Conservation (phyloP, 2,113 vertebrate species). For the Dascyllus trimaculatus region DNA sequence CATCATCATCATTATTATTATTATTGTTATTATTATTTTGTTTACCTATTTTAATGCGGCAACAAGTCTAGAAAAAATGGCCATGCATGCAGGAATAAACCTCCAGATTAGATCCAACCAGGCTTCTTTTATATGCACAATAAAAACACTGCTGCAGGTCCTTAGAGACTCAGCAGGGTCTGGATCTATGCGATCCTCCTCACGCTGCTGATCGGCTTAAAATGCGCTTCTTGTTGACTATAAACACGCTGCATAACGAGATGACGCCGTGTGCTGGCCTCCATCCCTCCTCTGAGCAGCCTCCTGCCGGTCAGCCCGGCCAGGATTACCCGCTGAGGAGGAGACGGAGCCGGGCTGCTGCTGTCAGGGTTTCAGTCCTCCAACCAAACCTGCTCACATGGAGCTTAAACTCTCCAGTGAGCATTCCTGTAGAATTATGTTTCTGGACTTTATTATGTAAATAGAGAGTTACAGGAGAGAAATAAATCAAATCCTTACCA, state of each 20-base stretch:
- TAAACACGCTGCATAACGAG: conserved; percentile 27
- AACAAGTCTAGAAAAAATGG: conserved; percentile 10
- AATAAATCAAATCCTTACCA: too few species aligned
- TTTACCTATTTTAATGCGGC: neutral
- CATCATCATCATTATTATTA: too few species aligned
- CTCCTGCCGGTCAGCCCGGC: neutral
- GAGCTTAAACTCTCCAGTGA: too few species aligned
- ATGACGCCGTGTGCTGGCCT: conserved; percentile 39
- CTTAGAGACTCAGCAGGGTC: neutral
- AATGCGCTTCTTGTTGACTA: conserved; percentile 34
- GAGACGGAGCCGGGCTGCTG: neutral
- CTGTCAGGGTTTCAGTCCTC: neutral
- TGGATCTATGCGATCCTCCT: neutral
- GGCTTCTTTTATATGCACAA: neutral
- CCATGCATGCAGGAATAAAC: neutral
- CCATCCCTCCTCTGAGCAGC: conserved; percentile 28
- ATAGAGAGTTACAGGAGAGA: too few species aligned
- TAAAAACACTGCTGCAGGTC: neutral
- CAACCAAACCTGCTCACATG: too few species aligned
- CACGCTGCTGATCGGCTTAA: conserved; percentile 49
- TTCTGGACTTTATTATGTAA: too few species aligned
- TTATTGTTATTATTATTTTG: neutral
- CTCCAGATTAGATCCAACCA: neutral
- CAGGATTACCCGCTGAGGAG: conserved; percentile 31
- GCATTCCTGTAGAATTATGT: too few species aligned